A percentile compares a stretch with the other conserved stretches of the same genome.
These are phyloP conservation scores for Phylloscopus collybita DNA, from an alignment of 2,797 vertebrate species.

Conservation along the genomic window DNA sequence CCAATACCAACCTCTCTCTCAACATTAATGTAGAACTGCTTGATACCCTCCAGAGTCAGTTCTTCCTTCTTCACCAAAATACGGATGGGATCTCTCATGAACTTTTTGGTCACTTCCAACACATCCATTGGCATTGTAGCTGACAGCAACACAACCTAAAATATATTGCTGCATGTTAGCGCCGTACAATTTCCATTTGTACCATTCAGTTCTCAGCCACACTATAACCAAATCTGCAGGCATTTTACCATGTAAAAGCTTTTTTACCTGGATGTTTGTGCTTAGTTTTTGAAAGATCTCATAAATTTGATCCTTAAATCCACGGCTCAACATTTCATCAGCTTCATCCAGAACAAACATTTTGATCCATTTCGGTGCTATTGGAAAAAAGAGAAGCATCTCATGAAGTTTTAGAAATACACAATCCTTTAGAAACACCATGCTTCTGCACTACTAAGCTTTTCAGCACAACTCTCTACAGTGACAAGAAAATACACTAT, in stretches of 20 bases:
- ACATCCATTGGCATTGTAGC: slow-evolving; percentile 98
- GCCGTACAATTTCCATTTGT: slow-evolving; percentile 64
- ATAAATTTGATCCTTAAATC: slow-evolving; percentile 99
- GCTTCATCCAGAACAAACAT: slow-evolving; percentile 99
- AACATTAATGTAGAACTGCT: slow-evolving; percentile 99
- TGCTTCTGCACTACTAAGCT: background rate
- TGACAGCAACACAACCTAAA: slow-evolving; percentile 93
- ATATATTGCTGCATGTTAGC: fast-evolving
- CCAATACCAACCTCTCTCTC: slow-evolving; percentile 88
- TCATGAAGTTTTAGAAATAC: background rate
- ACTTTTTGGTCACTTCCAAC: slow-evolving; percentile 98
- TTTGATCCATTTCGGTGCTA: slow-evolving; percentile 95
- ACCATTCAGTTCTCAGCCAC: slow-evolving; percentile 75
- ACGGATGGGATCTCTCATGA: slow-evolving; percentile 97
- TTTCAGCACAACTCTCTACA: background rate
- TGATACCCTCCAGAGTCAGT: slow-evolving; percentile 98
- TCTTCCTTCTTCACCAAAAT: slow-evolving; percentile 99
- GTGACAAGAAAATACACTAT: background rate
- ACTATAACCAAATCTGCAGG: slow-evolving; percentile 75
- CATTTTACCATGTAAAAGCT: fast-evolving
- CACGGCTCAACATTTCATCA: slow-evolving; percentile 98
- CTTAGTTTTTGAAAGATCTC: slow-evolving; percentile 98
- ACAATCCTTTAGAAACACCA: fast-evolving
- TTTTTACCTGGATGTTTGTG: slow-evolving; percentile 93
- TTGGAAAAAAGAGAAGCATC: background rate